phyloP scores from a whole-genome alignment of 2,888 invertebrate genomes.

The Prostheceraeus crozeri region DNA sequence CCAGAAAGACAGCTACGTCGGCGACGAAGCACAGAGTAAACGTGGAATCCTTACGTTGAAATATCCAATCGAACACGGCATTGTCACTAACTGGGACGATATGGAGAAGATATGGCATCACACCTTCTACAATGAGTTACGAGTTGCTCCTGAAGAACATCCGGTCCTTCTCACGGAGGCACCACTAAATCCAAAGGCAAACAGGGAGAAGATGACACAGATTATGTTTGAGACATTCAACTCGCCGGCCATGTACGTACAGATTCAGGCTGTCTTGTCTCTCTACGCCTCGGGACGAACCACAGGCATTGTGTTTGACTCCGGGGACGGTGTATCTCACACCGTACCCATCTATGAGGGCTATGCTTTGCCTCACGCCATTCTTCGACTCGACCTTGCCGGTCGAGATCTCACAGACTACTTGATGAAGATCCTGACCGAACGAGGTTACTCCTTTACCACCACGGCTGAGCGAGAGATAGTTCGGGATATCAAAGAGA shows the following conservation, averaged over 20 bases:
- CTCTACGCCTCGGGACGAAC: slow-evolving; percentile 84
- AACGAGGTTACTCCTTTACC: too few species aligned
- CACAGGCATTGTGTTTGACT: slow-evolving; percentile 82
- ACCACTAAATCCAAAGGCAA: slow-evolving; percentile 64
- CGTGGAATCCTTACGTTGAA: slow-evolving; percentile 60
- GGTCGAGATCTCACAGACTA: slow-evolving; percentile 61
- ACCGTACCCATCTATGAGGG: slow-evolving; percentile 84
- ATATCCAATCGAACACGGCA: slow-evolving; percentile 61
- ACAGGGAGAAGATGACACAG: slow-evolving; percentile 78
- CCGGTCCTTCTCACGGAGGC: slow-evolving; percentile 76
- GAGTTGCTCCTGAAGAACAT: slow-evolving; percentile 75
- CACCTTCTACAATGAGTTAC: slow-evolving; percentile 58
- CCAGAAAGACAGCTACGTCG: slow-evolving; percentile 90
- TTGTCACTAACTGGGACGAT: slow-evolving; percentile 61
- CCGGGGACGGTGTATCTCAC: slow-evolving; percentile 84
- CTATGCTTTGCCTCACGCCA: slow-evolving; percentile 60
- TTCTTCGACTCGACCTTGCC: slow-evolving; percentile 60
- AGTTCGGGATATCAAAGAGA: too few species aligned
- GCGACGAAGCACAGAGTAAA: slow-evolving; percentile 87
- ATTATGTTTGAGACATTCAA: slow-evolving; percentile 61
- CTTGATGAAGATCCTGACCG: slow-evolving; percentile 61
- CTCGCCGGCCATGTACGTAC: slow-evolving; percentile 79
- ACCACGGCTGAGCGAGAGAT: too few species aligned
- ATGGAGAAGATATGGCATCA: slow-evolving; percentile 59
- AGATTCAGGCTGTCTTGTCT: slow-evolving; percentile 80